Conservation (phyloP, 92 coral and sea anemone genomes). For the Heteractis magnifica region DNA sequence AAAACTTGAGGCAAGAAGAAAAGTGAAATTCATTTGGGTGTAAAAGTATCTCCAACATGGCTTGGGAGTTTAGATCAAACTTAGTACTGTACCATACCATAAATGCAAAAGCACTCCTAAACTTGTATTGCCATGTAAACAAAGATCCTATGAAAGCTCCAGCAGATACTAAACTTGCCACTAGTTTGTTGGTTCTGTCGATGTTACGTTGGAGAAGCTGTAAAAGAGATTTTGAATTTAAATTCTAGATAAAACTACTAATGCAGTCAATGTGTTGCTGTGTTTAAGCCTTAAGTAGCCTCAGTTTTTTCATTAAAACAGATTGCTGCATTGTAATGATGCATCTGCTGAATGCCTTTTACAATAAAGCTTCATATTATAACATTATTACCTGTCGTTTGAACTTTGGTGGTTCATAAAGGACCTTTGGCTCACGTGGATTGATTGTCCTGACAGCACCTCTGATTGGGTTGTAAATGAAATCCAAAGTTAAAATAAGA, state of each 20-base stretch:
- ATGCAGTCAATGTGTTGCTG: no score
- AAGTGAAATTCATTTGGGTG: no score
- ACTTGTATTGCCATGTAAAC: constrained; percentile 99
- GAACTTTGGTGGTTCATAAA: constrained; percentile 82
- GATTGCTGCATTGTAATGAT: no score
- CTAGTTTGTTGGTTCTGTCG: constrained; percentile 94
- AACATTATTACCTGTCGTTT: constrained; percentile 78
- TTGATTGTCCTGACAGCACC: constrained; percentile 93
- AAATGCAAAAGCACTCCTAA: constrained; percentile 93
- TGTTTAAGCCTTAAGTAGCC: no score
- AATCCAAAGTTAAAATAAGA: constrained; percentile 89
- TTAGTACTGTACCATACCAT: constrained; percentile 52
- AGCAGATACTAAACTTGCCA: constrained; percentile 89
- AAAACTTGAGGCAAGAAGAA: no score
- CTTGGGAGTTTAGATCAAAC: no score
- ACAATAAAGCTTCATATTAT: no score
- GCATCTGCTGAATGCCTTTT: no score
- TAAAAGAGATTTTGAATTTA: constrained; percentile 1
- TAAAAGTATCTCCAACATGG: no score
- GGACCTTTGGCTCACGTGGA: constrained; percentile 91
- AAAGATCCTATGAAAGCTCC: constrained; percentile 93
- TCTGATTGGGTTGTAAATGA: constrained; percentile 86
- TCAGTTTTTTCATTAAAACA: no score
- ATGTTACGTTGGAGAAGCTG: constrained; percentile 96
- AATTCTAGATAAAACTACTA: no score